Conservation (phyloP, 2,888 invertebrate species). For the Panzeria rudis region DNA sequence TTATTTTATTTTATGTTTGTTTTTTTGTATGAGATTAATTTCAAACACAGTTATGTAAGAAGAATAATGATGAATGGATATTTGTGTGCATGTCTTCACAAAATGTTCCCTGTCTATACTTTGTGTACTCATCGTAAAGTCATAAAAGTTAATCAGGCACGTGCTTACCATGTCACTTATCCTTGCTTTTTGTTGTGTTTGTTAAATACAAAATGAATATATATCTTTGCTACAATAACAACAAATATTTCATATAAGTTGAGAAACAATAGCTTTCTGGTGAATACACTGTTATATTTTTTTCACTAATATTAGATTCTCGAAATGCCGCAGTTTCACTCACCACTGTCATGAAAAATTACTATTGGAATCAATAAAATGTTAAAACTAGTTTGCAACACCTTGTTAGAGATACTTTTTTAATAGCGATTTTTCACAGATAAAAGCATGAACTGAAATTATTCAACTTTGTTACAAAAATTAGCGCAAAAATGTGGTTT, state of each 20-base stretch:
- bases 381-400: no score
- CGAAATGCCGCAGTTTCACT: no score
- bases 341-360: no score
- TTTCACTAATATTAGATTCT: no score
- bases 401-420: no score
- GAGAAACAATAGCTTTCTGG: neutral
- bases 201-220: neutral
- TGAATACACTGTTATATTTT: no score
- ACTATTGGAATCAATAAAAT: no score
- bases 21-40: neutral
- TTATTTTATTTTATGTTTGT: neutral
- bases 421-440: no score
- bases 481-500: no score
- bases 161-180: conserved; percentile 37
- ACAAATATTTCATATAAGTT: neutral
- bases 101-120: neutral
- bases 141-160: conserved; percentile 35
- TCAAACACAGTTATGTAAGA: neutral
- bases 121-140: neutral
- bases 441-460: no score
- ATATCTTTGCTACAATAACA: neutral
- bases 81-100: conserved; percentile 1
- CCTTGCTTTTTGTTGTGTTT: neutral
- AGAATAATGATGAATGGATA: conserved; percentile 22
- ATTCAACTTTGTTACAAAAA: no score